These are phyloP conservation scores for Thereva nobilitata DNA, from an alignment of 2,888 invertebrate species.

Conservation along the genomic window DNA sequence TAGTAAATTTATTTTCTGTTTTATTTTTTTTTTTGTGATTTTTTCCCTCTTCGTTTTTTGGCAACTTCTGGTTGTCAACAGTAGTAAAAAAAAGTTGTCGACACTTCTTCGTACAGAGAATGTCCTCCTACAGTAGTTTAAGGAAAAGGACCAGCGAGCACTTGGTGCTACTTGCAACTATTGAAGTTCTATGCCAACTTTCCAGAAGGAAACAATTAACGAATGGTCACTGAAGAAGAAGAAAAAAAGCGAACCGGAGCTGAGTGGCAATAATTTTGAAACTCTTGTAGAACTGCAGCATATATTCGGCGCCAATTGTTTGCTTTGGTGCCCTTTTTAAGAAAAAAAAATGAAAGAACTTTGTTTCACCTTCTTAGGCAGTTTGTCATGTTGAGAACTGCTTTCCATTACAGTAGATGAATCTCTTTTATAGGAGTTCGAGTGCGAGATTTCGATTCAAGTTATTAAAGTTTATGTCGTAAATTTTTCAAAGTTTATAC, in stretches of 20 bases:
- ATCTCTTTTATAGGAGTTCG: too few species aligned
- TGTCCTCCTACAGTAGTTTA: slow-evolving; percentile 21
- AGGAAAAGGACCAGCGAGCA: slow-evolving; percentile 13
- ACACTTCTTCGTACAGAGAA: slow-evolving; percentile 13
- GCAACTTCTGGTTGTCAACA: slow-evolving; percentile 33
- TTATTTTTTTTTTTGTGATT: not conserved
- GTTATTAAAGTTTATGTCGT: too few species aligned
- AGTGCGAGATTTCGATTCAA: too few species aligned
- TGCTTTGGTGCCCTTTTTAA: too few species aligned
- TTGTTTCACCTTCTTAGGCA: too few species aligned
- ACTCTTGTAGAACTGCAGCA: slow-evolving; percentile 34
- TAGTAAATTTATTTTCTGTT: slow-evolving; percentile 10
- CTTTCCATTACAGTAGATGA: too few species aligned
- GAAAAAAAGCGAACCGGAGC: not conserved
- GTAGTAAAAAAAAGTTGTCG: slow-evolving; percentile 17
- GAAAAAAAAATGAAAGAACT: too few species aligned
- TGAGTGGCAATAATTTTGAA: slow-evolving; percentile 22
- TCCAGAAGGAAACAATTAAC: slow-evolving; percentile 41
- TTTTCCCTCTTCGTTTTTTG: slow-evolving; percentile 6
- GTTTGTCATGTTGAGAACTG: too few species aligned
- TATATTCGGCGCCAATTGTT: slow-evolving; percentile 38
- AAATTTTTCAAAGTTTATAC: too few species aligned
- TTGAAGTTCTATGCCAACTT: slow-evolving; percentile 39
- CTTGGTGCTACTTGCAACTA: slow-evolving; percentile 16
- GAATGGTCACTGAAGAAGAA: slow-evolving; percentile 17